phyloP scores from a whole-genome alignment of 2,888 invertebrate genomes.

The Chymomyza procnemis region DNA sequence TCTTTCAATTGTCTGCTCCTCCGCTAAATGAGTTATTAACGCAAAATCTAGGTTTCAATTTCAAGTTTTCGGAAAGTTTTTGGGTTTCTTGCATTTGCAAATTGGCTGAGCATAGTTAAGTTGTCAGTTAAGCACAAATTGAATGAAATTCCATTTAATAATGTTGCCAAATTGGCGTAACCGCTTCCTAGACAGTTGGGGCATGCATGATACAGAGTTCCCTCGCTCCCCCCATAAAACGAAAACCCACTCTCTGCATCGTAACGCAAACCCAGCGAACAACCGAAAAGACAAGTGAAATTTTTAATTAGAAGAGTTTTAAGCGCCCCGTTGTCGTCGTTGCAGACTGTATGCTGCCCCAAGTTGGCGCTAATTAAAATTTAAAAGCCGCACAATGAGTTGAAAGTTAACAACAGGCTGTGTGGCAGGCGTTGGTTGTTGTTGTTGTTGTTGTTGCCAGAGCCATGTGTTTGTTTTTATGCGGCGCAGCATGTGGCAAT shows the following conservation, averaged over 20 bases:
- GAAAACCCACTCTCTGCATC: not conserved
- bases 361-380: slow-evolving; percentile 70
- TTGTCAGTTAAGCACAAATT: slow-evolving; percentile 1
- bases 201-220: not conserved
- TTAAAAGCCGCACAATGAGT: slow-evolving; percentile 72
- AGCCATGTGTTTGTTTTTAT: slow-evolving; percentile 28
- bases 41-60: not conserved
- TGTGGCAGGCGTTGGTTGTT: slow-evolving; percentile 29
- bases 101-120: not conserved
- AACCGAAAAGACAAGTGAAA: slow-evolving; percentile 39
- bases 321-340: slow-evolving; percentile 35
- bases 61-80: not conserved
- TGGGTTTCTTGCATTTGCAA: not conserved
- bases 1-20: not conserved
- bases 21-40: not conserved
- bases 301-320: slow-evolving; percentile 59
- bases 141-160: slow-evolving; percentile 33
- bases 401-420: slow-evolving; percentile 61
- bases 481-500: slow-evolving; percentile 39
- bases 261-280: not conserved
- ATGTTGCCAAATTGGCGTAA: slow-evolving; percentile 33
- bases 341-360: slow-evolving; percentile 24
- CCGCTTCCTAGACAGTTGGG: slow-evolving; percentile 19
- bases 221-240: not conserved
- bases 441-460: not conserved